A percentile compares a stretch with the other conserved stretches of the same genome.
Evolutionary conservation across 2,888 invertebrate species (phyloP).

Genomic region (Volucella zonaria): DNA sequence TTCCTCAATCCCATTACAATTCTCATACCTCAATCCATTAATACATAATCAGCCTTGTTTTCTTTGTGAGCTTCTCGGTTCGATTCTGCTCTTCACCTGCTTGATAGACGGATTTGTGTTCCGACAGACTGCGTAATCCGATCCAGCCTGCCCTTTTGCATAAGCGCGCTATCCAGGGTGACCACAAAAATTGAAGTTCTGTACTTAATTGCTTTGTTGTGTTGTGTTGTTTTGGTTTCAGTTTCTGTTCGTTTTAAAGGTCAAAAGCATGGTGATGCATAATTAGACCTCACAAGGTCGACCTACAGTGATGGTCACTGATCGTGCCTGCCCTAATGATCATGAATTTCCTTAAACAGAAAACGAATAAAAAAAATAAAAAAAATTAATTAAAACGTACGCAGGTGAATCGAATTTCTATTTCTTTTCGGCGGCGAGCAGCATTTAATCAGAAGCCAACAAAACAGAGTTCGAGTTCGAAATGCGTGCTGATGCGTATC

Average conservation of each 20-base stretch:
- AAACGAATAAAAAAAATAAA: constrained; percentile 28
- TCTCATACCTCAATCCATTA: too few species aligned
- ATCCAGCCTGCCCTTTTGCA: too few species aligned
- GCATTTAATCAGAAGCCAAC: constrained; percentile 22
- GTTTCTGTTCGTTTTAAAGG: constrained; percentile 28
- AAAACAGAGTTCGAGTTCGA: constrained; percentile 22
- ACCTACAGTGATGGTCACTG: constrained; percentile 42
- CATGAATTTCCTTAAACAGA: constrained; percentile 24
- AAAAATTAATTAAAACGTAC: background rate
- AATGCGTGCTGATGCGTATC: constrained; percentile 54
- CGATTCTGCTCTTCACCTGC: too few species aligned
- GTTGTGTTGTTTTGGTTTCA: constrained; percentile 7
- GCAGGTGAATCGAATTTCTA: too few species aligned
- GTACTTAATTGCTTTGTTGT: constrained; percentile 15
- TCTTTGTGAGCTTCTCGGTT: too few species aligned
- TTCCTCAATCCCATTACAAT: too few species aligned
- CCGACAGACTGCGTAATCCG: too few species aligned
- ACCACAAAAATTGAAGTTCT: constrained; percentile 4
- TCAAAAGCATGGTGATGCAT: constrained; percentile 49
- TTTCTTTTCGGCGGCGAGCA: too few species aligned
- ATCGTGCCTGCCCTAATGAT: constrained; percentile 27
- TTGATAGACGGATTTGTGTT: too few species aligned
- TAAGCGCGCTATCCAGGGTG: too few species aligned
- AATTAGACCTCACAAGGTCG: constrained; percentile 58
- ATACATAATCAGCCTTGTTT: too few species aligned